phyloP scores from a whole-genome alignment of 2,113 vertebrate genomes.

The Nesogale talazaci region DNA sequence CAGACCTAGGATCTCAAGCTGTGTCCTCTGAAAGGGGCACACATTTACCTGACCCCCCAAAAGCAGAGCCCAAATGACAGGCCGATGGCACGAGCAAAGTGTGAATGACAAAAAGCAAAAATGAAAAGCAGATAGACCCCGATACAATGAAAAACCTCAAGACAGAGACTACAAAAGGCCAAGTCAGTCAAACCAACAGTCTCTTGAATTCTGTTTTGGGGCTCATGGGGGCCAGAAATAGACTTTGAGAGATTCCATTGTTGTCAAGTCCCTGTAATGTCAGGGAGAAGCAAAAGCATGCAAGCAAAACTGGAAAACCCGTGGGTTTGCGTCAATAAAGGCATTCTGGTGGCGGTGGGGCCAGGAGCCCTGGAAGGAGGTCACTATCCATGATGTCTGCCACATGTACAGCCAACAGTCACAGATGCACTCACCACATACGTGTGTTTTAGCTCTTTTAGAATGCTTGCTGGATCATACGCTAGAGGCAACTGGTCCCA shows the following conservation, averaged over 20 bases:
- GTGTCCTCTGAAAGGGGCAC: neutral
- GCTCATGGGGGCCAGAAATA: too few species aligned
- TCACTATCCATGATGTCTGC: neutral
- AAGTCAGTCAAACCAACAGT: neutral
- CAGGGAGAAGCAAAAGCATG: neutral
- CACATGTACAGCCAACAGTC: too few species aligned
- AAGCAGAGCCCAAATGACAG: conserved; percentile 15
- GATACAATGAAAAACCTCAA: neutral
- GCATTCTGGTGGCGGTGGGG: neutral
- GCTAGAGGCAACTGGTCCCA: conserved; percentile 39
- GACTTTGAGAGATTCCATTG: neutral
- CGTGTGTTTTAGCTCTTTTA: neutral
- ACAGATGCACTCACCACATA: neutral
- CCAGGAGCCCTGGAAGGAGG: neutral
- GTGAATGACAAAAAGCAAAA: neutral
- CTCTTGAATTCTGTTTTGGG: neutral
- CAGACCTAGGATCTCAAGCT: neutral
- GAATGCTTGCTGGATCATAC: neutral
- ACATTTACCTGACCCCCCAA: neutral
- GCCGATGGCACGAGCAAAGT: neutral
- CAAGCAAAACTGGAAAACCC: neutral
- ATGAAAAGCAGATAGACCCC: neutral
- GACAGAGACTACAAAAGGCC: neutral
- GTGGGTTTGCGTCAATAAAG: neutral
- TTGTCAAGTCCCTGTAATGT: neutral